Evolutionary conservation across 2,797 vertebrate species (phyloP).

Genomic region (Phataginus tricuspis): DNA sequence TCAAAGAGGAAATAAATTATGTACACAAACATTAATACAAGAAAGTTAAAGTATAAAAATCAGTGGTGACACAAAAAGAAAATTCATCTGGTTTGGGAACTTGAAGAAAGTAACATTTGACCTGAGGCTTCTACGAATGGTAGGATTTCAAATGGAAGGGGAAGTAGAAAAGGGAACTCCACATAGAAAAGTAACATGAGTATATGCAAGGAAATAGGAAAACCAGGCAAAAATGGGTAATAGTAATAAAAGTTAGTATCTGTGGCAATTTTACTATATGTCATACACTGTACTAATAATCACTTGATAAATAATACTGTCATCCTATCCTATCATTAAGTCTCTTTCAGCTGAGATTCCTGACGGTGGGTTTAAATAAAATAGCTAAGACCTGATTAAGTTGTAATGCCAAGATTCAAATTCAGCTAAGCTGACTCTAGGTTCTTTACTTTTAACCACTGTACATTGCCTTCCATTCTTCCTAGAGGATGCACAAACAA

Average conservation of each 20-base stretch:
- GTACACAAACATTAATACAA: neutral
- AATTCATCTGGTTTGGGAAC: neutral
- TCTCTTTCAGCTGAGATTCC: neutral
- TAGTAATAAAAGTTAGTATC: neutral
- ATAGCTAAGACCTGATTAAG: neutral
- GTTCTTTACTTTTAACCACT: neutral
- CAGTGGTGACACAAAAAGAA: neutral
- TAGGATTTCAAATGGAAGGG: neutral
- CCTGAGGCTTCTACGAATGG: neutral
- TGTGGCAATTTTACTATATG: neutral
- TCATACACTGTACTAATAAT: neutral
- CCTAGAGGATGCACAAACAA: neutral
- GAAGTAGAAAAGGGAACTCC: neutral
- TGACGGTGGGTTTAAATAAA: constrained; percentile 16
- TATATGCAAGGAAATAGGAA: neutral
- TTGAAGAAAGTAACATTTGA: neutral
- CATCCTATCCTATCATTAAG: neutral
- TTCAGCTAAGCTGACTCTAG: neutral
- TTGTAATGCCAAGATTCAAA: neutral
- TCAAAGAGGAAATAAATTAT: neutral
- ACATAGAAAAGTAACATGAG: neutral
- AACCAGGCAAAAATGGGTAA: neutral
- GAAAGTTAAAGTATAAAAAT: neutral
- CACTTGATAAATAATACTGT: neutral
- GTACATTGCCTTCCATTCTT: neutral